phyloP scores from a whole-genome alignment of 2,888 invertebrate genomes.

The Deladenus siricidicola region DNA sequence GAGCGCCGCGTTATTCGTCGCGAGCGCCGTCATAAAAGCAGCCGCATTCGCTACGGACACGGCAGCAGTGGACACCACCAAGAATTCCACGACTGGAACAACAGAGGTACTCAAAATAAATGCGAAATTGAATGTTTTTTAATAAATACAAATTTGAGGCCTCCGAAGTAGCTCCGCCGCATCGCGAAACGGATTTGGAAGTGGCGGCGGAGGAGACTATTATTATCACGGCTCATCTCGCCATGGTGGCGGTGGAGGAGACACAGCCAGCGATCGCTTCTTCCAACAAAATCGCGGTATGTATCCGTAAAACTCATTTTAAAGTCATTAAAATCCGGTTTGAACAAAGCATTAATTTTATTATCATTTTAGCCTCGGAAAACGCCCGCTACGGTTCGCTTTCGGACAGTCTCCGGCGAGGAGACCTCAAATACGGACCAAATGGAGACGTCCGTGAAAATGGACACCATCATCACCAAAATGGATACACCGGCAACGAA shows the following conservation, averaged over 20 bases:
- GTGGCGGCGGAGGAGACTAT: constrained; percentile 1
- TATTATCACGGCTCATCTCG: not conserved
- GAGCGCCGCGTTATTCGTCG: constrained; percentile 50
- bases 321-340: not conserved
- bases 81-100: constrained; percentile 25
- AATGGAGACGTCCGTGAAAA: constrained; percentile 43
- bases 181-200: constrained; percentile 21
- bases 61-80: constrained; percentile 14
- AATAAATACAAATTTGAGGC: constrained; percentile 25
- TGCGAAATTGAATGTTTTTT: not conserved
- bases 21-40: constrained; percentile 33
- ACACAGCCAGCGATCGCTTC: not conserved
- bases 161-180: constrained; percentile 43
- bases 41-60: constrained; percentile 28
- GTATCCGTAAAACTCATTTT: no score
- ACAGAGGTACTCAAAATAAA: constrained; percentile 16
- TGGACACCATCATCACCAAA: no score
- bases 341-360: not conserved
- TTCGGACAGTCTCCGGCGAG: constrained; percentile 48
- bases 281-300: not conserved
- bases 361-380: constrained; percentile 12
- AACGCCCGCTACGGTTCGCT: constrained; percentile 50
- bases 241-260: constrained; percentile 1
- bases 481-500: not conserved
- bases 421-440: constrained; percentile 49